Percentiles rank a stretch among this genome's conserved stretches.
These are phyloP conservation scores for Hylomyscus alleni DNA, from an alignment of 2,797 vertebrate species.

Conservation along the genomic window DNA sequence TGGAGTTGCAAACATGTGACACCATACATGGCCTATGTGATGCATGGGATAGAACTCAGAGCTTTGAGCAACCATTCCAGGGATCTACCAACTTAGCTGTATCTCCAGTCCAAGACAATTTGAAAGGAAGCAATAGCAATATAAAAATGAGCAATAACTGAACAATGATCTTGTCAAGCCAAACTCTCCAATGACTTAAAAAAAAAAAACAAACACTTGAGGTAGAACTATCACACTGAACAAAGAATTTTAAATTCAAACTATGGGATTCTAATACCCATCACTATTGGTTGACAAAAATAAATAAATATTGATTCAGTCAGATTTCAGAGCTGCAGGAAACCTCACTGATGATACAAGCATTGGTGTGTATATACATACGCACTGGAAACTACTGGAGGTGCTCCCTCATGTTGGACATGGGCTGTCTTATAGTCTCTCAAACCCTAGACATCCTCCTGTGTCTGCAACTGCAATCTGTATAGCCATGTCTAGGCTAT, in stretches of 20 bases:
- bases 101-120: neutral
- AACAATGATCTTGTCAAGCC: neutral
- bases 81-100: neutral
- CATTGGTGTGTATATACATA: neutral
- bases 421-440: neutral
- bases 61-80: neutral
- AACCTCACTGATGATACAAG: neutral
- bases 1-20: neutral
- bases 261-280: neutral
- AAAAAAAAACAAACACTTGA: too few relatives aligned
- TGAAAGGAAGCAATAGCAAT: neutral
- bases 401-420: neutral
- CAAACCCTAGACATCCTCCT: neutral
- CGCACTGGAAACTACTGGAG: neutral
- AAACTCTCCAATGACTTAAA: neutral
- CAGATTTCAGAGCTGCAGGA: neutral
- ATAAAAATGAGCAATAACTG: neutral
- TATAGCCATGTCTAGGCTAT: neutral
- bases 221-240: neutral
- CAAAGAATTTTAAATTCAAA: neutral
- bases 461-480: rapidly evolving
- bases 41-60: neutral
- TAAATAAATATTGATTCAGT: neutral
- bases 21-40: too few relatives aligned
- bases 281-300: neutral